Base-by-base conservation (phyloP, 2,113 vertebrate species). In the Poeciliopsis retropinna region DNA sequence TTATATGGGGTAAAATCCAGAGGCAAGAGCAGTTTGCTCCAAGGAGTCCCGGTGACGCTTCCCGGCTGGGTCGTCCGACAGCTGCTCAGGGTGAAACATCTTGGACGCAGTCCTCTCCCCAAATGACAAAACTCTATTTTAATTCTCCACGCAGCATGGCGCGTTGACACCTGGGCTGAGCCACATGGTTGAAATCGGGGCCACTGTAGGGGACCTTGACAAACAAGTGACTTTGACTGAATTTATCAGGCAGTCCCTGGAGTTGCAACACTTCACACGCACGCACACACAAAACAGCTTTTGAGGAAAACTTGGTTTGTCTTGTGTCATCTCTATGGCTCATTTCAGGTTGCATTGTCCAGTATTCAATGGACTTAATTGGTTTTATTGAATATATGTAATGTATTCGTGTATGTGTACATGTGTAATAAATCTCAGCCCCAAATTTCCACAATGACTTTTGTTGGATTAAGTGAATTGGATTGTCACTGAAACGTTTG, bases 41-140 rank as follows among this genome's bases (percentile, higher is more conserved):
- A 22, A 83, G 83, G 83, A 71, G 60, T 86, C 71, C 61, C 1
- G 2, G 62, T 6, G 72, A 75, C 54, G 81, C 86, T 87, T 69
- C 72, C 68, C 68, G 85, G 70, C 79, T 27, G 47, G 85, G 88
- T 88, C 84, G 85, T 76, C 67, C 76, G 68, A 69, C 88, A 92
- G 85, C 86, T 90, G 89, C 81, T 86, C 67, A 85, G 88, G 92
- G 91, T 91, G 84, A 89, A 79, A 67, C 80, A 81, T 89, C 83
- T 81, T 57, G 88, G 89, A 92, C 87, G 85, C 85, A 91, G 81
- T 78, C 78, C 67, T 87, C 68, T 90, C 89, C 91, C 91, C 72
- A 65, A 87, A 89, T 78, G 73, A 44, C 76, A 10, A 70, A 69
- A 80, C 79, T 80, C 91, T 88, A 87, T 90, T 93, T 90, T 85